phyloP scores from a whole-genome alignment of 2,888 invertebrate genomes.

The Diaphora mendica region DNA sequence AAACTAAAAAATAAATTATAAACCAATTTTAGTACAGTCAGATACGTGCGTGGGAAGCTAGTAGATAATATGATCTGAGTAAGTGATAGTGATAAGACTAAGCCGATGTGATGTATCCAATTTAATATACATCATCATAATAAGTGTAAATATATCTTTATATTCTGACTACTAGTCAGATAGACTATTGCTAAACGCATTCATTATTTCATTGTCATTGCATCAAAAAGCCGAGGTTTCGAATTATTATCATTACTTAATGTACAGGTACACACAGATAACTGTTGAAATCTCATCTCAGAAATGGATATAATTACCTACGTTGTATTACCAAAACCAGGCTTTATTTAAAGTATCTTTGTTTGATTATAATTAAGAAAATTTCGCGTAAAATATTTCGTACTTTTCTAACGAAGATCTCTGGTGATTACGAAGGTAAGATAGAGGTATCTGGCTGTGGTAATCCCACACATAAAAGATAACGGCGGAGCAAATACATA shows the following conservation, averaged over 20 bases:
- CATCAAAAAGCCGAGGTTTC: no score
- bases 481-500: slow-evolving; percentile 48
- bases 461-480: slow-evolving; percentile 38
- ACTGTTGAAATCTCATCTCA: not conserved
- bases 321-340: not conserved
- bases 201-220: no score
- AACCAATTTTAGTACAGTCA: not conserved
- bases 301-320: not conserved
- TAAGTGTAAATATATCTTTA: not conserved
- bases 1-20: no score
- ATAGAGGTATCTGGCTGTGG: slow-evolving; percentile 30
- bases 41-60: no score
- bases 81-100: slow-evolving; percentile 1
- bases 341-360: not conserved
- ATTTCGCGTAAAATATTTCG: not conserved
- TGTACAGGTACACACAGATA: no score
- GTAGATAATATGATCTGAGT: not conserved
- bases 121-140: not conserved
- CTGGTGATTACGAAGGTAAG: slow-evolving; percentile 8
- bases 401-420: not conserved
- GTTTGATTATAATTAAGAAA: not conserved
- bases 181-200: not conserved
- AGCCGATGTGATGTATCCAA: not conserved
- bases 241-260: no score
- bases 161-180: not conserved